Evolutionary conservation across 2,113 vertebrate species (phyloP).

Genomic region (Crotophaga sulcirostris): DNA sequence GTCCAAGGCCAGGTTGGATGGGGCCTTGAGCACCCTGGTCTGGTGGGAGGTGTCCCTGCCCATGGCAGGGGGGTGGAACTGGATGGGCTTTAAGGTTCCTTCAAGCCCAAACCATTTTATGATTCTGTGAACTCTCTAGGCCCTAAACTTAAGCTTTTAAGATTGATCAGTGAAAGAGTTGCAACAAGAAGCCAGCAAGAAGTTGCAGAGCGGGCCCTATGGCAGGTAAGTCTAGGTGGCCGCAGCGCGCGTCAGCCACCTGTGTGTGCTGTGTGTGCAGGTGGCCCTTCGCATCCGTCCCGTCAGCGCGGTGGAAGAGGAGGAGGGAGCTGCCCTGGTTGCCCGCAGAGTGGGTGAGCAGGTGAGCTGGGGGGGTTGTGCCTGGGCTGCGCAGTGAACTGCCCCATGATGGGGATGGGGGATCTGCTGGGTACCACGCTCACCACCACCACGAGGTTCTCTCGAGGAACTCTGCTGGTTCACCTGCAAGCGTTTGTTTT

Average conservation of each 20-base stretch:
- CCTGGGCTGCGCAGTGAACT: neutral
- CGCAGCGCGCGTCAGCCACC: rapidly evolving
- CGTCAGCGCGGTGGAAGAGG: conserved; percentile 15
- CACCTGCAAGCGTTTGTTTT: rapidly evolving
- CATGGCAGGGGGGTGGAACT: too few relatives aligned
- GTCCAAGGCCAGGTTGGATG: too few relatives aligned
- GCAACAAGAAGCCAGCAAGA: neutral
- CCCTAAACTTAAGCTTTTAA: neutral
- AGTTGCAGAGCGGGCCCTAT: neutral
- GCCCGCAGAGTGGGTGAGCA: conserved; percentile 67
- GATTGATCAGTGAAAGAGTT: neutral
- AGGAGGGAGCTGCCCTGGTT: conserved; percentile 60
- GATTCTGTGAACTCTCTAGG: neutral
- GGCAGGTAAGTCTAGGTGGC: neutral
- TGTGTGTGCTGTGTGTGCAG: neutral
- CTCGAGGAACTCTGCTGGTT: neutral
- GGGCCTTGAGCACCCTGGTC: too few relatives aligned
- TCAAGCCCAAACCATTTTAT: too few relatives aligned
- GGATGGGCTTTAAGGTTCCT: too few relatives aligned
- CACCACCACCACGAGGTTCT: rapidly evolving
- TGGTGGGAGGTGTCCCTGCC: too few relatives aligned
- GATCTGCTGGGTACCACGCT: rapidly evolving
- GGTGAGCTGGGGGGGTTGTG: conserved; percentile 33
- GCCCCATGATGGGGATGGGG: rapidly evolving
- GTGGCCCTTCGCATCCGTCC: conserved; percentile 67